phyloP scores from a whole-genome alignment of 37 sponge, comb jelly and placozoan genomes.

The Petrosia ficiformis region DNA sequence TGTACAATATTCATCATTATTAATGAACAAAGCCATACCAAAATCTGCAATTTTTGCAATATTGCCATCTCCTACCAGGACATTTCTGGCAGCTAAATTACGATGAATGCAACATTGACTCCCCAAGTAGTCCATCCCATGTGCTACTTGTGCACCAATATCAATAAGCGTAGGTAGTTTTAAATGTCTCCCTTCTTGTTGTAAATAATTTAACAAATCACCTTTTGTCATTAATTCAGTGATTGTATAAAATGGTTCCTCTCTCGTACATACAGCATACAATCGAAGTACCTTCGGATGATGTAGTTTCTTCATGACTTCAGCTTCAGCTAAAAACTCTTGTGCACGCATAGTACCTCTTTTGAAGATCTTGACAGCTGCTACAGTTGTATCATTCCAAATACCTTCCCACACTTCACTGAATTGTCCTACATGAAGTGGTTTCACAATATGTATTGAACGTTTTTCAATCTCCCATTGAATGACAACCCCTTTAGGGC shows the following conservation, averaged over 20 bases:
- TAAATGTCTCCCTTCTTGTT: slow-evolving; percentile 61
- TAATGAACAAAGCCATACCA: slow-evolving; percentile 75
- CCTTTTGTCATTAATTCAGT: slow-evolving; percentile 91
- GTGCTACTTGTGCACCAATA: slow-evolving; percentile 57
- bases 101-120: slow-evolving; percentile 79
- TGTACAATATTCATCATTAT: slow-evolving; percentile 72
- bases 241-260: slow-evolving; percentile 83
- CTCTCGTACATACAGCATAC: slow-evolving; percentile 79
- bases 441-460: slow-evolving; percentile 50
- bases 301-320: slow-evolving; percentile 85
- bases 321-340: slow-evolving; percentile 84
- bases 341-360: slow-evolving; percentile 71
- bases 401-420: slow-evolving; percentile 87
- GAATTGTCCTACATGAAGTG: slow-evolving; percentile 75
- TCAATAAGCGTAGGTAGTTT: slow-evolving; percentile 61
- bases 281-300: slow-evolving; percentile 85
- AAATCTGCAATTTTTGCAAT: slow-evolving; percentile 84
- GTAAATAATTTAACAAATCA: slow-evolving; percentile 71
- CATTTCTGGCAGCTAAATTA: slow-evolving; percentile 80
- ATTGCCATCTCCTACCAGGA: slow-evolving; percentile 75
- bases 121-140: slow-evolving; percentile 83
- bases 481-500: slow-evolving; percentile 78
- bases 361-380: slow-evolving; percentile 86
- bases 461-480: slow-evolving; percentile 89
- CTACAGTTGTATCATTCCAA: slow-evolving; percentile 78